These are phyloP conservation scores for Anas bernieri DNA, from an alignment of 2,797 vertebrate genomes.

Conservation along the genomic window DNA sequence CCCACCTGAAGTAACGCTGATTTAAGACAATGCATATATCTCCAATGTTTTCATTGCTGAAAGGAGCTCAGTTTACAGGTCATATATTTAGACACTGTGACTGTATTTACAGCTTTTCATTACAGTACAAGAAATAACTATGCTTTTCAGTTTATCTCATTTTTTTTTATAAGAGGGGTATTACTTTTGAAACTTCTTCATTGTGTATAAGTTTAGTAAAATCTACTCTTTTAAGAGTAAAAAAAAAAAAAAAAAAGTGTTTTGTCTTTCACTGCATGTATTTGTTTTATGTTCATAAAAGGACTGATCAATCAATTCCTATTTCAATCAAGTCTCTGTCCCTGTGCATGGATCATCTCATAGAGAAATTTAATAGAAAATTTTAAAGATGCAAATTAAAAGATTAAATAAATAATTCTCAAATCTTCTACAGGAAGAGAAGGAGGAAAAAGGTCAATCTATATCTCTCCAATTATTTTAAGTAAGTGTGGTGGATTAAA, in stretches of 20 bases:
- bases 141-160: neutral
- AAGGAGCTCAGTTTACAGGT: neutral
- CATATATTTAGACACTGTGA: neutral
- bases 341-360: neutral
- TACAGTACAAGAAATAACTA: neutral
- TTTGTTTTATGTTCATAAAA: neutral
- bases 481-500: too few relatives aligned
- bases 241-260: neutral
- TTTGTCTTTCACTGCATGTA: neutral
- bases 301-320: neutral
- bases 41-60: neutral
- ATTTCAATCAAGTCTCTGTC: neutral
- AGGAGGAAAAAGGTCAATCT: neutral
- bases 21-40: neutral
- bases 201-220: neutral
- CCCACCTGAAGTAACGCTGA: neutral
- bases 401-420: neutral
- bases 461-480: neutral
- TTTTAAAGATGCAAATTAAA: neutral
- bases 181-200: rapidly evolving
- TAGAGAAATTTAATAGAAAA: neutral
- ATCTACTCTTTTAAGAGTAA: neutral
- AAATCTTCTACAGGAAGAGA: neutral
- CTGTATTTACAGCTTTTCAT: neutral
- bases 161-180: neutral